These are phyloP conservation scores for Zenarchopterus dispar DNA, from an alignment of 2,797 vertebrate species.

Conservation along the genomic window DNA sequence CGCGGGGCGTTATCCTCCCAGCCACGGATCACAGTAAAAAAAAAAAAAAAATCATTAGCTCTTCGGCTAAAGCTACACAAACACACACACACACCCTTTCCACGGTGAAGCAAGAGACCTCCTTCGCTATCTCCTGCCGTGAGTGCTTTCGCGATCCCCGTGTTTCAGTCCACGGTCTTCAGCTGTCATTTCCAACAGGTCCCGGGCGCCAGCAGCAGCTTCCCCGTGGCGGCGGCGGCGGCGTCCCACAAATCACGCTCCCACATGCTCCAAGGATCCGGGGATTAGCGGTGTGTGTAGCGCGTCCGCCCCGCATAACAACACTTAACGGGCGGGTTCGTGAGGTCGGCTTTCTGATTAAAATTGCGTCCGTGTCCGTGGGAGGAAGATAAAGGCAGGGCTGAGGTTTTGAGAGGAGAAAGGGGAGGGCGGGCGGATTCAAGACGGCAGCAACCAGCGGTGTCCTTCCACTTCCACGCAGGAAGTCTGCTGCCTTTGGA, in stretches of 20 bases:
- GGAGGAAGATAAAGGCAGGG: conserved; percentile 12
- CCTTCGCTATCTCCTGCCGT: conserved; percentile 68
- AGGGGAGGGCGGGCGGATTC: background rate
- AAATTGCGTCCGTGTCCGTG: conserved; percentile 33
- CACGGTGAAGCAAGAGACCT: conserved; percentile 42
- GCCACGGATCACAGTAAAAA: conserved; percentile 27
- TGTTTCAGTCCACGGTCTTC: conserved; percentile 70
- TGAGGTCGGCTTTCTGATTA: conserved; percentile 53
- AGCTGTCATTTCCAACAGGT: conserved; percentile 85
- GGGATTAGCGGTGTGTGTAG: conserved; percentile 73
- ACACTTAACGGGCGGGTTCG: conserved; percentile 49
- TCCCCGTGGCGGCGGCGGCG: conserved; percentile 74
- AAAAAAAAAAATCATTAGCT: conserved; percentile 56
- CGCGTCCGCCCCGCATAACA: conserved; percentile 36
- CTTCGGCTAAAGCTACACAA: conserved; percentile 50
- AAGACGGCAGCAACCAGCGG: conserved; percentile 1
- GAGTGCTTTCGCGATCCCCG: conserved; percentile 50
- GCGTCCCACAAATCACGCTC: conserved; percentile 75
- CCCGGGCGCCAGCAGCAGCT: conserved; percentile 72
- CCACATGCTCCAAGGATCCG: conserved; percentile 63
- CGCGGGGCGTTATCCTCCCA: conserved; percentile 49
- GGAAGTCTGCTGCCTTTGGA: no score
- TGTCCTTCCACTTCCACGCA: background rate
- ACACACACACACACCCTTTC: conserved; percentile 65
- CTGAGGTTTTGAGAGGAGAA: conserved; percentile 1